Conservation (phyloP, 2,888 invertebrate species). For the Brachynemurus nebulosus region DNA sequence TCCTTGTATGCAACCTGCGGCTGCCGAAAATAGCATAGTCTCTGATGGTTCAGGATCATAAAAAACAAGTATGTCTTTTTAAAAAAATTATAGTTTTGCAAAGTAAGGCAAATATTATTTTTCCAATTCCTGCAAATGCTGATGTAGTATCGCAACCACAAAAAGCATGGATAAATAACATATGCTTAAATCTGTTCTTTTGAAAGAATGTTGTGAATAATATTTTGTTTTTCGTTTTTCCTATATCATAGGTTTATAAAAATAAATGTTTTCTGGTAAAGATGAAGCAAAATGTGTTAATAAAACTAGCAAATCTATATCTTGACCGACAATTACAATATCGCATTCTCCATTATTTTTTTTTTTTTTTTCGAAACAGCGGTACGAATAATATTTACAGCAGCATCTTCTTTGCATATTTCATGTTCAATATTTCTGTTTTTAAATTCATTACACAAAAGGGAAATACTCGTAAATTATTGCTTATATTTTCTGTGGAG, state of each 20-base stretch:
- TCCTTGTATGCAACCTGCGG: constrained; percentile 15
- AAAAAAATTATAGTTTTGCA: constrained; percentile 12
- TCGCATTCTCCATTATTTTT: neutral
- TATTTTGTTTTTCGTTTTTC: constrained; percentile 5
- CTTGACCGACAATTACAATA: constrained; percentile 13
- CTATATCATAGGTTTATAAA: constrained; percentile 12
- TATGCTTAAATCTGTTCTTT: constrained; percentile 7
- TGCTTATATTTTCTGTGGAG: constrained; percentile 17
- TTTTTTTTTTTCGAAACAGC: too few species aligned
- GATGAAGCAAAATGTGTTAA: constrained; percentile 12
- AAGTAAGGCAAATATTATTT: constrained; percentile 12
- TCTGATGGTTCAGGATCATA: constrained; percentile 8
- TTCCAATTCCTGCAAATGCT: constrained; percentile 16
- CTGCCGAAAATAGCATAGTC: constrained; percentile 11
- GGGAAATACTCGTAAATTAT: constrained; percentile 17
- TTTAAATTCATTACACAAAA: constrained; percentile 11
- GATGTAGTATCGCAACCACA: constrained; percentile 15
- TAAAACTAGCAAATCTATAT: constrained; percentile 20
- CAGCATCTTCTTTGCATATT: constrained; percentile 18
- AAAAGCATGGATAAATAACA: constrained; percentile 18
- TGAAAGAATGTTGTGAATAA: constrained; percentile 4
- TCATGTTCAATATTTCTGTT: constrained; percentile 8
- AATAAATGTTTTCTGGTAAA: constrained; percentile 4
- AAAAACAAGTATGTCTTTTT: constrained; percentile 11
- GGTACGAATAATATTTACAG: constrained; percentile 1